phyloP scores from a whole-genome alignment of 2,888 invertebrate genomes.

The Tenthredo amoena region DNA sequence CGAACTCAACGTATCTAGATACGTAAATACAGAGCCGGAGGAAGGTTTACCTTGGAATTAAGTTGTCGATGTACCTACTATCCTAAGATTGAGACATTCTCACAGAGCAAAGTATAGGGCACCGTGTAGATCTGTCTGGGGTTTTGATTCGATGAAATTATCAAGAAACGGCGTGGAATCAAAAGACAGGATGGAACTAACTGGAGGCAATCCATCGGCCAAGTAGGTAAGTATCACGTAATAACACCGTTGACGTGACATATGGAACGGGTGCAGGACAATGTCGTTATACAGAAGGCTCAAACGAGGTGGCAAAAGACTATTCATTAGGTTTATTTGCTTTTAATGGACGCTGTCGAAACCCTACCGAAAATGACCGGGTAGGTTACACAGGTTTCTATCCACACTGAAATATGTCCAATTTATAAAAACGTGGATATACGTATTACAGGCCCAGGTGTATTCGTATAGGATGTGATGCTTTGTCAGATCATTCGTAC shows the following conservation, averaged over 20 bases:
- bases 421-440: neutral
- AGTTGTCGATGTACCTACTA: neutral
- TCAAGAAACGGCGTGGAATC: neutral
- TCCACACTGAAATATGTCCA: neutral
- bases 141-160: conserved; percentile 1
- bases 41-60: neutral
- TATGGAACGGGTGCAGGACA: conserved; percentile 33
- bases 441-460: neutral
- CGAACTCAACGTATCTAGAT: neutral
- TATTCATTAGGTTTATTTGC: conserved; percentile 53
- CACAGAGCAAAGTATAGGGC: neutral
- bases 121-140: neutral
- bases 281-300: conserved; percentile 39
- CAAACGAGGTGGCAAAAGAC: conserved; percentile 53
- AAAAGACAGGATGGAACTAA: neutral
- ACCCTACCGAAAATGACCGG: conserved; percentile 25
- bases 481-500: conserved; percentile 1
- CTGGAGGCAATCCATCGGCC: conserved; percentile 9
- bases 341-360: conserved; percentile 49
- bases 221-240: neutral
- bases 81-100: neutral
- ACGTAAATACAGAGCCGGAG: neutral
- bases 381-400: conserved; percentile 5
- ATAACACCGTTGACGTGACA: conserved; percentile 45
- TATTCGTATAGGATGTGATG: neutral